These are phyloP conservation scores for Cerceris ruficornis DNA, from an alignment of 2,888 invertebrate species.

Conservation along the genomic window DNA sequence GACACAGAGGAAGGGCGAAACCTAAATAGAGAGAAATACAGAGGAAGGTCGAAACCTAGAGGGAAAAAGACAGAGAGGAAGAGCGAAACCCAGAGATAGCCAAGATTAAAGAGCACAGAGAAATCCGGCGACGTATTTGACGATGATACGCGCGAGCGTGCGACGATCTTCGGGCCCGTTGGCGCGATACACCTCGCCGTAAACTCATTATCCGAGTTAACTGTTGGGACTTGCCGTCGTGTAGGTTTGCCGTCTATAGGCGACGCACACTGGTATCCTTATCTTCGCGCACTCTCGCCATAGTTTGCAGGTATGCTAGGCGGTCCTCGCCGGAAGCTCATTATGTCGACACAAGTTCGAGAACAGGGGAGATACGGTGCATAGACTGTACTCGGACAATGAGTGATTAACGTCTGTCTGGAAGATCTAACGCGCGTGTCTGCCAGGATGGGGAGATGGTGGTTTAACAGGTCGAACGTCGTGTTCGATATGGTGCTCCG, in stretches of 20 bases:
- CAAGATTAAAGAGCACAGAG: background rate
- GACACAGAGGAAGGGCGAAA: too few relatives aligned
- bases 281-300: conserved; percentile 10
- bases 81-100: too few relatives aligned
- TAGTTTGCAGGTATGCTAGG: conserved; percentile 17
- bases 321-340: conserved; percentile 32
- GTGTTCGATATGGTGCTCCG: too few relatives aligned
- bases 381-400: conserved; percentile 5
- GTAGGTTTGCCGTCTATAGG: conserved; percentile 24
- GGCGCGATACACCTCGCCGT: conserved; percentile 40
- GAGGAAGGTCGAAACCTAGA: too few relatives aligned
- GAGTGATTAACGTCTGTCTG: conserved; percentile 27
- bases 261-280: conserved; percentile 7
- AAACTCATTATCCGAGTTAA: conserved; percentile 58
- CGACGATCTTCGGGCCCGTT: conserved; percentile 13
- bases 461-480: too few relatives aligned
- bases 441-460: background rate
- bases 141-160: background rate
- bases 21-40: too few relatives aligned
- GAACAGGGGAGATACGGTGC: conserved; percentile 16
- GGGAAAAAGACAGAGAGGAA: too few relatives aligned
- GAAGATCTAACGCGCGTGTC: conserved; percentile 5
- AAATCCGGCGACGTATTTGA: background rate
- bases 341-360: conserved; percentile 23
- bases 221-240: too few relatives aligned